phyloP scores from a whole-genome alignment of 2,888 invertebrate genomes.

The Agrochola lychnidis region DNA sequence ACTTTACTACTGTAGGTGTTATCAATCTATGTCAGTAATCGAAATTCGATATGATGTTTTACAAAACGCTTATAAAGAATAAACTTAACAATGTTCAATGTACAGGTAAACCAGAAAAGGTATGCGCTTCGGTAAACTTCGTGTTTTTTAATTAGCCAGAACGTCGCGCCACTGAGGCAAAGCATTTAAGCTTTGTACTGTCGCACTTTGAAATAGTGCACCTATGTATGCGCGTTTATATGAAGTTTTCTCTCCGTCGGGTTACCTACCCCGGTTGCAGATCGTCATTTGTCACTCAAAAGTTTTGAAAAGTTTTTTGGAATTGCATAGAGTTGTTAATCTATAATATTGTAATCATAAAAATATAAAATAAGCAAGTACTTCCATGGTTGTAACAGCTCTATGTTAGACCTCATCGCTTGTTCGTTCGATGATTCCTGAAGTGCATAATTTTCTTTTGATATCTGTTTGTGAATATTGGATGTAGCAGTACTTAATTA shows the following conservation, averaged over 20 bases:
- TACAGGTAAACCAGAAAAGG: neutral
- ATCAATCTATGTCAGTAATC: neutral
- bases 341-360: neutral
- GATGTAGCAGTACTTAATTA: neutral
- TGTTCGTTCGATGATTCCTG: neutral
- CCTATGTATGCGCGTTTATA: neutral
- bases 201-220: neutral
- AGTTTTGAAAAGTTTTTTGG: neutral
- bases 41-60: neutral
- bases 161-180: neutral
- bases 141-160: neutral
- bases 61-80: neutral
- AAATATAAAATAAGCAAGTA: neutral
- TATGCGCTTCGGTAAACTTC: neutral
- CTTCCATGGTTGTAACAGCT: neutral
- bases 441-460: neutral
- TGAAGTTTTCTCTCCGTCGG: neutral
- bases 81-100: neutral
- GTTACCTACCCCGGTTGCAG: neutral
- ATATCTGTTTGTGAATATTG: neutral
- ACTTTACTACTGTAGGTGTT: constrained; percentile 14
- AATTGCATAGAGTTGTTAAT: neutral
- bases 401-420: neutral
- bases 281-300: no score
- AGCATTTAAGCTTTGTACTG: neutral